These are phyloP conservation scores for Callyntrura guangdongensis DNA, from an alignment of 2,888 invertebrate species.

Conservation along the genomic window DNA sequence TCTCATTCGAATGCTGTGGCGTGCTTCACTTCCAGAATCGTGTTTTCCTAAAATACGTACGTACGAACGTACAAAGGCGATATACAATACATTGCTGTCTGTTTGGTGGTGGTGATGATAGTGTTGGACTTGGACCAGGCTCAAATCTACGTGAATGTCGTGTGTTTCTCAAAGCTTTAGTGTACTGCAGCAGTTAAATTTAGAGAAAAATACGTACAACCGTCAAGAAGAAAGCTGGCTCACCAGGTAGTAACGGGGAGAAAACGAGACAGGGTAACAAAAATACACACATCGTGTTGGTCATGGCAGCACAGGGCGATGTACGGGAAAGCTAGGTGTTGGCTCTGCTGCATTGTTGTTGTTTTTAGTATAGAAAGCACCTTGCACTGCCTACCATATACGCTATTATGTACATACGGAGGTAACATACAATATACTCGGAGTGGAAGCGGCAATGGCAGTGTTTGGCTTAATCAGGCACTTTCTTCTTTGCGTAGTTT, in stretches of 20 bases:
- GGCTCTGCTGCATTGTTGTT: slow-evolving; percentile 37
- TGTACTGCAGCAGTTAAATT: slow-evolving; percentile 35
- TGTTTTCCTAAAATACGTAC: background rate
- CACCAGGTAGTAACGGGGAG: background rate
- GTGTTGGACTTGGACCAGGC: slow-evolving; percentile 1
- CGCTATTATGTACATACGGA: background rate
- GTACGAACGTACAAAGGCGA: background rate
- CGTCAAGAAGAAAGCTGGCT: background rate
- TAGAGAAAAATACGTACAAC: slow-evolving; percentile 20
- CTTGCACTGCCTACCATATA: no score
- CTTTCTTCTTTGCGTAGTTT: slow-evolving; percentile 24
- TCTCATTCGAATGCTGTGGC: slow-evolving; percentile 49
- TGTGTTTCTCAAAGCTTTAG: background rate
- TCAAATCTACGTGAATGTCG: slow-evolving; percentile 11
- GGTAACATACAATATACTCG: background rate
- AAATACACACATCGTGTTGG: slow-evolving; percentile 9
- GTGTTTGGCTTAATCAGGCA: slow-evolving; percentile 49
- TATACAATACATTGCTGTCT: background rate
- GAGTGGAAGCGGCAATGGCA: background rate
- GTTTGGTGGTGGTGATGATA: background rate
- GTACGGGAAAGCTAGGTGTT: slow-evolving; percentile 42
- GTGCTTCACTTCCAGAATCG: slow-evolving; percentile 11
- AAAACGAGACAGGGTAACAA: slow-evolving; percentile 9
- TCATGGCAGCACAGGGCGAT: background rate
- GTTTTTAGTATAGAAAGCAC: background rate